Conservation (phyloP, 2,888 invertebrate genomes). For the Dryobotodes eremita region DNA sequence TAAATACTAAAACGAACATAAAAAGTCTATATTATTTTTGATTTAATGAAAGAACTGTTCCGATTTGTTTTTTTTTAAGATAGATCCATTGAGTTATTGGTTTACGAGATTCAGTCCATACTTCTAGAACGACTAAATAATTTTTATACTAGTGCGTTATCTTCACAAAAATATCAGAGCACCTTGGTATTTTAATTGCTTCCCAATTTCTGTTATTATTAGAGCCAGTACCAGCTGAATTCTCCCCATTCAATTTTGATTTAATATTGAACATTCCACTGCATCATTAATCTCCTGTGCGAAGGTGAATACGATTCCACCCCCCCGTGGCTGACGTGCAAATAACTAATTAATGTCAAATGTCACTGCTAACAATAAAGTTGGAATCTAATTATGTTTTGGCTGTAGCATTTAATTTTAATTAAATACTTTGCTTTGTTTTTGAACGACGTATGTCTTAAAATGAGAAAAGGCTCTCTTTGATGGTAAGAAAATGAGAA, state of each 20-base stretch:
- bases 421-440: slow-evolving; percentile 40
- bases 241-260: slow-evolving; percentile 64
- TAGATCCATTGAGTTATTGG: background rate
- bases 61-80: background rate
- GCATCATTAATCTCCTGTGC: slow-evolving; percentile 75
- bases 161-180: slow-evolving; percentile 11
- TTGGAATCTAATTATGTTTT: slow-evolving; percentile 64
- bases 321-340: slow-evolving; percentile 68
- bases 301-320: slow-evolving; percentile 68
- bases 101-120: background rate
- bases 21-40: background rate
- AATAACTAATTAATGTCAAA: slow-evolving; percentile 78
- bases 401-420: slow-evolving; percentile 56
- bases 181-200: slow-evolving; percentile 30
- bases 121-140: background rate
- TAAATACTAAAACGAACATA: background rate
- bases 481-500: background rate
- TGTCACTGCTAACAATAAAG: slow-evolving; percentile 73
- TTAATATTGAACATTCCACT: slow-evolving; percentile 74
- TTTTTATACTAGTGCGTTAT: background rate
- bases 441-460: slow-evolving; percentile 13
- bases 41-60: background rate
- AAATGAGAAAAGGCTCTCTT: slow-evolving; percentile 9
- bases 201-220: slow-evolving; percentile 49
- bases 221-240: slow-evolving; percentile 36